Conservation (phyloP, 2,888 invertebrate genomes). For the Parochlus steinenii region DNA sequence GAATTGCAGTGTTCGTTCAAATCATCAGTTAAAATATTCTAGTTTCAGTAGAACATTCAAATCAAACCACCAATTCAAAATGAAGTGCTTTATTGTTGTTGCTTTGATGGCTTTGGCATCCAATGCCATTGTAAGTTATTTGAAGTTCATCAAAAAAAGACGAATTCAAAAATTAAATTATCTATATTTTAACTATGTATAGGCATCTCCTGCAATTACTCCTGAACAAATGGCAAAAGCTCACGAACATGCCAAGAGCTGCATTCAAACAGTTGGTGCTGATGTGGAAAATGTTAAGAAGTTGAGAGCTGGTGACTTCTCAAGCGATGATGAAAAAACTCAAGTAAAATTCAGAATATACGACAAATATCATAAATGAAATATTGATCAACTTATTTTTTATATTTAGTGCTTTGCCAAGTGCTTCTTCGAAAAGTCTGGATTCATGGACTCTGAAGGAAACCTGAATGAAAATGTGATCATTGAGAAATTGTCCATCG, state of each 20-base stretch:
- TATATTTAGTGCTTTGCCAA: conserved; percentile 25
- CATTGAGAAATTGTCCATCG: conserved; percentile 12
- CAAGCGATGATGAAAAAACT: conserved; percentile 16
- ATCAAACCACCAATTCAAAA: no score
- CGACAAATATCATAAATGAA: no score
- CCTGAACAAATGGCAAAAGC: conserved; percentile 22
- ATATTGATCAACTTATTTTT: no score
- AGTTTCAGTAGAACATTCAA: no score
- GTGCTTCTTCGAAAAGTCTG: conserved; percentile 24
- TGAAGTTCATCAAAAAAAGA: no score
- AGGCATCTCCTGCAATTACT: no score
- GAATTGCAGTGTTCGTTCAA: no score
- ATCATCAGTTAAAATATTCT: no score
- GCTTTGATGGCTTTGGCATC: neutral
- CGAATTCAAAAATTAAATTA: no score
- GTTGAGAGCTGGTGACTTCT: conserved; percentile 19
- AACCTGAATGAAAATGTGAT: conserved; percentile 18
- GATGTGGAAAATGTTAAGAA: conserved; percentile 19
- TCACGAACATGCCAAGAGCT: conserved; percentile 16
- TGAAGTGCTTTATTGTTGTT: neutral
- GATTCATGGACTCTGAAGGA: conserved; percentile 19
- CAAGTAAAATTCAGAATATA: no score
- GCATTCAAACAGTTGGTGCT: conserved; percentile 18
- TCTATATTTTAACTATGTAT: no score
- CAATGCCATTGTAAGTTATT: neutral